Base-by-base conservation (phyloP, 2,888 invertebrate species). In the Drosophila demipolita region DNA sequence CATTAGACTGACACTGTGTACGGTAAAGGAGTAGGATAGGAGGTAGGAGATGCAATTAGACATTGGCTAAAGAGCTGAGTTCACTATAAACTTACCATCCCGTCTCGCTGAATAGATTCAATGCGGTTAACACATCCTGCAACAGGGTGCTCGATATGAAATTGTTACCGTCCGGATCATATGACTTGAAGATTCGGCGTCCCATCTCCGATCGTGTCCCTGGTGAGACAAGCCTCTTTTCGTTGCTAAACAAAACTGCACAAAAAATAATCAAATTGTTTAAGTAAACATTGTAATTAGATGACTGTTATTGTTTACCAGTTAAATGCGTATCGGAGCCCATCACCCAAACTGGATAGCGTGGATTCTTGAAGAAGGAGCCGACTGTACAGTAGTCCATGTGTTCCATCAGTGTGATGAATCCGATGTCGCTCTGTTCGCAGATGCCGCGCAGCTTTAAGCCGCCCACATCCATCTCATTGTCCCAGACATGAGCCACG, bases 241-340 rank as follows among this genome's bases (percentile, higher is more conserved):
- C 97, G 87, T 96, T 95, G 66, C 97, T 97, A 91, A 97, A 97
- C 71, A 93, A 87, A 71, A 93, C 93, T 93, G 75, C 8, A 73
- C 7, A 58, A 54, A 32, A 33, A 42, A 63, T 17, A 9, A 45
- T 36, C 15, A 8, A 42, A n/a, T 36, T 32, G 12, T 38, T 54
- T 5, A 36, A 17, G 11, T 53, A 42, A 12, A 23, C 3, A 17
- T 50, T 29, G n/a, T 17, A 26, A 20, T 8, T 33, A 6, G 8
- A 35, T 50, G 15, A 29, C n/a, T 11, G 63, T 73, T 4, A n/a
- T 20, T 36, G 26, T n/a, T 38, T 89, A 95, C 95, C 95, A 88
- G 97, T 96, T 69, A 99, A 95, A 94, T 98, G 98, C 53, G 98
- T 98, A 93, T 98, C 98, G n/a, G 98, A 98, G 4, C 97, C 98